Evolutionary conservation across 64 coral and sea anemone species (phyloP).

Genomic region (Actinia equina): DNA sequence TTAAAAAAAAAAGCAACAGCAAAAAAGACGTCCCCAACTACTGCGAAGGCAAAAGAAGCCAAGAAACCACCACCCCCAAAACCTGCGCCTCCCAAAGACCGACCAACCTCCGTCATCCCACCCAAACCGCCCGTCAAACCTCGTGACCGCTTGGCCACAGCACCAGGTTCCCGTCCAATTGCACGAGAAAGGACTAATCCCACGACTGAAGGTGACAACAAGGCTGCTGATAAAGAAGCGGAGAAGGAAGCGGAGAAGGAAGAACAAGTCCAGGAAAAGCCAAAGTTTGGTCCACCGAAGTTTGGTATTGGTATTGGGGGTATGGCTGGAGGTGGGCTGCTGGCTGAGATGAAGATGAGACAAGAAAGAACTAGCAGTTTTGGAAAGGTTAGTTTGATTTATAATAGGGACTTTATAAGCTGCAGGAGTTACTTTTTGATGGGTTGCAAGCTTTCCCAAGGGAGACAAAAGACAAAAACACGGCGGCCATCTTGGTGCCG

Average conservation of each 20-base stretch:
- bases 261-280: neutral
- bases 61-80: neutral
- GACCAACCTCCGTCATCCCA: neutral
- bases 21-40: neutral
- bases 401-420: too few species aligned
- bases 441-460: too few species aligned
- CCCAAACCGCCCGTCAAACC: constrained; percentile 24
- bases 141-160: neutral
- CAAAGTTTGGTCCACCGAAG: constrained; percentile 32
- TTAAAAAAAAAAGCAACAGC: neutral
- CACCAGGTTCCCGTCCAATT: neutral
- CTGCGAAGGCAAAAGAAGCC: neutral
- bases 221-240: neutral
- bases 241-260: neutral
- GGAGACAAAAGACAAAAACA: too few species aligned
- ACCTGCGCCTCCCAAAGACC: constrained; percentile 6
- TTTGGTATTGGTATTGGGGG: constrained; percentile 65
- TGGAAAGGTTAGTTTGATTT: constrained; percentile 2
- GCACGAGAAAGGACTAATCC: neutral
- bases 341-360: constrained; percentile 66
- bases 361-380: constrained; percentile 45
- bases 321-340: constrained; percentile 39
- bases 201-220: neutral
- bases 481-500: too few species aligned
- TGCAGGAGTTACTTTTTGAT: too few species aligned